These are phyloP conservation scores for Rynchops niger DNA, from an alignment of 2,113 vertebrate species.

Conservation along the genomic window DNA sequence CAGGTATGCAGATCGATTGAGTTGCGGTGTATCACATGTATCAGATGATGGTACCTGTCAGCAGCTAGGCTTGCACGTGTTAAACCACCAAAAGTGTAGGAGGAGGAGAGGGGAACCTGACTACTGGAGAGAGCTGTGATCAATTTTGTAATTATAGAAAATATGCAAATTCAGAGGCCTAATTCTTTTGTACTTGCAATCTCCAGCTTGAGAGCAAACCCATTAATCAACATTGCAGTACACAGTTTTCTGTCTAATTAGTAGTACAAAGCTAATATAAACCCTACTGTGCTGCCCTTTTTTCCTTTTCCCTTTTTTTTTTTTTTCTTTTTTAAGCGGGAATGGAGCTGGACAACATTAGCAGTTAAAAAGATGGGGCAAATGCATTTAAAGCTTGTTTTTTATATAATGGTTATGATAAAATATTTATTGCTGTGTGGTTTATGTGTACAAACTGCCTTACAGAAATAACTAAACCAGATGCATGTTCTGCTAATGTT, in stretches of 20 bases:
- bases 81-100: background rate
- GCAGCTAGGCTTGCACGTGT: background rate
- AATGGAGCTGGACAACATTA: background rate
- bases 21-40: background rate
- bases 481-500: background rate
- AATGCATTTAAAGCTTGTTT: constrained; percentile 9
- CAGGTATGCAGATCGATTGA: background rate
- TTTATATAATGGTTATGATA: background rate
- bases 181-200: constrained; percentile 26
- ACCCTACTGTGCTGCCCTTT: background rate
- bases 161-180: constrained; percentile 1
- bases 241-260: constrained; percentile 21
- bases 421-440: background rate
- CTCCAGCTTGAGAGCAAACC: background rate
- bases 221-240: constrained; percentile 32
- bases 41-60: background rate
- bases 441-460: background rate
- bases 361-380: background rate
- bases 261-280: constrained; percentile 1
- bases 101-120: background rate
- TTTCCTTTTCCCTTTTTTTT: background rate
- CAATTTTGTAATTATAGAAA: constrained; percentile 2
- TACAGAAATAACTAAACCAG: constrained; percentile 1
- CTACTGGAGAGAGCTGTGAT: background rate
- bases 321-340: background rate